Conservation (phyloP, 2,888 invertebrate genomes). For the Chymomyza caudatula region DNA sequence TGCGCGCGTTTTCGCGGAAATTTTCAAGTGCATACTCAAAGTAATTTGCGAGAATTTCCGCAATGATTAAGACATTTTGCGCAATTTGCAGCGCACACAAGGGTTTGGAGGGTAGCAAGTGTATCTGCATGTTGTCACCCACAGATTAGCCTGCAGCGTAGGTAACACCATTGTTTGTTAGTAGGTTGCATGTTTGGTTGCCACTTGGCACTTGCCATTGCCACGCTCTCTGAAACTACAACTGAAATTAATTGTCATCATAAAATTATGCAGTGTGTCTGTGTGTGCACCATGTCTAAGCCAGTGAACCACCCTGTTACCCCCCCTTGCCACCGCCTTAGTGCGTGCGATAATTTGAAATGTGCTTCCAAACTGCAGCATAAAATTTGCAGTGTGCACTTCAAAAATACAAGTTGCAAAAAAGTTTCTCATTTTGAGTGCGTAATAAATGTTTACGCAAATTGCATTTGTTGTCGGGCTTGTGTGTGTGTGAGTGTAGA, state of each 20-base stretch:
- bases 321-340: background rate
- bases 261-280: slow-evolving; percentile 54
- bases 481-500: slow-evolving; percentile 4
- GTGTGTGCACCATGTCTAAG: background rate
- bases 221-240: background rate
- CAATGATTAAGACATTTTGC: slow-evolving; percentile 49
- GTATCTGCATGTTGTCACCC: background rate
- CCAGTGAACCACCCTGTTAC: background rate
- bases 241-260: slow-evolving; percentile 62
- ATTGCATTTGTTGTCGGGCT: slow-evolving; percentile 41
- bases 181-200: slow-evolving; percentile 4
- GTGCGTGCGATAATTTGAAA: background rate
- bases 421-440: slow-evolving; percentile 44
- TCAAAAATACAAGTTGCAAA: slow-evolving; percentile 30
- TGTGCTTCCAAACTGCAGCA: background rate
- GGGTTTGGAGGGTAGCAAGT: background rate
- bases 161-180: background rate
- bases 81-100: slow-evolving; percentile 20
- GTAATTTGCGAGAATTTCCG: slow-evolving; percentile 46
- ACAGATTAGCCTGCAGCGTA: slow-evolving; percentile 15
- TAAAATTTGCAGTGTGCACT: slow-evolving; percentile 12
- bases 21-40: slow-evolving; percentile 41
- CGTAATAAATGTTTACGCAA: slow-evolving; percentile 65
- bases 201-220: background rate
- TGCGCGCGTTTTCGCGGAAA: slow-evolving; percentile 14